These are phyloP conservation scores for Chiloscyllium plagiosum DNA, from an alignment of 2,113 vertebrate genomes.

Conservation along the genomic window DNA sequence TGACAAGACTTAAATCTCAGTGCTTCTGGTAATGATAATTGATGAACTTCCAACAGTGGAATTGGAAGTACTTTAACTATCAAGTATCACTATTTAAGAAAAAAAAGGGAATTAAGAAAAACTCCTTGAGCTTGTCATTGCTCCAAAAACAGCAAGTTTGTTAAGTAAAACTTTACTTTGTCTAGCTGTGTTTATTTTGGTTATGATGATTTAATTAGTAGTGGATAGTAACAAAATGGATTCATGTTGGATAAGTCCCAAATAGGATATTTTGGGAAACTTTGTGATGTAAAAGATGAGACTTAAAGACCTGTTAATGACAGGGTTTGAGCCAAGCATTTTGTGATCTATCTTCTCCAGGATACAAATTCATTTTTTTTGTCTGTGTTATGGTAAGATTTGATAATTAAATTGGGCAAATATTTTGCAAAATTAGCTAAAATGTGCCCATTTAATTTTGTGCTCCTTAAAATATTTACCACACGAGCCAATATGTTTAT, in stretches of 20 bases:
- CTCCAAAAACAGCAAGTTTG: background rate
- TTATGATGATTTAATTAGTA: background rate
- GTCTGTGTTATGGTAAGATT: background rate
- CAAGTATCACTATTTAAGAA: background rate
- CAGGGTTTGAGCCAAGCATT: background rate
- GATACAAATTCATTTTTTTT: constrained; percentile 19
- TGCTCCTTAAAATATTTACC: constrained; percentile 35
- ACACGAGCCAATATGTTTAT: background rate
- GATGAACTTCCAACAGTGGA: background rate
- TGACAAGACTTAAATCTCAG: background rate
- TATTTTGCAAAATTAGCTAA: constrained; percentile 28
- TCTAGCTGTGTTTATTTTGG: constrained; percentile 5
- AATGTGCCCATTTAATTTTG: constrained; percentile 29
- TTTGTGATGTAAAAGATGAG: background rate
- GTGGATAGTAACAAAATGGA: background rate
- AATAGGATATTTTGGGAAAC: background rate
- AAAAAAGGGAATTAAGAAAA: background rate
- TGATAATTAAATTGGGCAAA: constrained; percentile 11
- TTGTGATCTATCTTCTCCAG: background rate
- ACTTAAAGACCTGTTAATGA: background rate
- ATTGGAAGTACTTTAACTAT: background rate
- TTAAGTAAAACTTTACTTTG: constrained; percentile 14
- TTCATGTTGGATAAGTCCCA: background rate
- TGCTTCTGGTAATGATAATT: background rate
- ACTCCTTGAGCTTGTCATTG: background rate